Base-by-base conservation (phyloP, 2,113 vertebrate species). In the Corvus cornix region DNA sequence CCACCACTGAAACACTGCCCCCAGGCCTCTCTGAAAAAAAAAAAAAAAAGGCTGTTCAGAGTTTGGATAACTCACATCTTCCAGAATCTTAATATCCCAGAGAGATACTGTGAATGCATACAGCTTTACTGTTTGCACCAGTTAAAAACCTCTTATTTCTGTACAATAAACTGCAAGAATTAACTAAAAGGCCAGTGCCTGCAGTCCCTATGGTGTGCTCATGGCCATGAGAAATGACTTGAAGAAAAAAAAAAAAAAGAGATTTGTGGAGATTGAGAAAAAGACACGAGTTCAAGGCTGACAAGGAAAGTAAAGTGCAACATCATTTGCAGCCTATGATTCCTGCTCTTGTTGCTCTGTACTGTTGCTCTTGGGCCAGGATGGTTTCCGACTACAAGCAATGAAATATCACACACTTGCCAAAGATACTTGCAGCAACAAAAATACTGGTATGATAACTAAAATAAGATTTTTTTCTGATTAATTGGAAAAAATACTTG, bases 1-100 rank as follows among this genome's bases (percentile, higher is more conserved):
- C 39, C 7, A 1, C 9, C 15, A 60, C 44, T 68, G 52, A 63
- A 89, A 84, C 1, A 7, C 5, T 44, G 37, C 3, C 4, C 11
- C 2, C 11, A 11, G 10, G 3, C 2, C 4, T 15, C 1, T 3
- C 14, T 3, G 30, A 55, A 44, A 81, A 2, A 1, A 81, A 2
- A 1, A 12, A 46, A 44, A 19, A 44, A 20, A 20, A 13, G 1
- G 11, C 27, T 63, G 11, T 28, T 60, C 23, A 46, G 28, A 51
- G 37, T 64, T 37, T 62, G 30, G 12, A 20, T 74, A 24, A 55
- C 27, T 75, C 23, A 51, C 23, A 67, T 46, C 62, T 60, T 67
- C 26, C 49, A 85, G 46, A 58, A 73, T 62, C 39, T 39, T 33
- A 46, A 56, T 18, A 83, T 28, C 55, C 27, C 37, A 37, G 46